These are phyloP conservation scores for Epinotia demarniana DNA, from an alignment of 2,888 invertebrate genomes.

Conservation along the genomic window DNA sequence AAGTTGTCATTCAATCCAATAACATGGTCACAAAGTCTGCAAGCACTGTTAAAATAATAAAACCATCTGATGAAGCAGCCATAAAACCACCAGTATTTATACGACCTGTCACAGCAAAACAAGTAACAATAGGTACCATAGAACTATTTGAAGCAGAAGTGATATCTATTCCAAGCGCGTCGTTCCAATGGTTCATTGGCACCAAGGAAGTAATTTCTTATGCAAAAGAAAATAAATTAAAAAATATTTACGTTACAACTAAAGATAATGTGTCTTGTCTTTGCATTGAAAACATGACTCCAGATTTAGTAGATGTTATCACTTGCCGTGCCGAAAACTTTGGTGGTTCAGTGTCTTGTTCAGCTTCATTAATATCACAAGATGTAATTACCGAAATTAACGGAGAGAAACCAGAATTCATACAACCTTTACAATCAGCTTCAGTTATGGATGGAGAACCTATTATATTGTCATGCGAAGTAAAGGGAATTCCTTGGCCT, in stretches of 20 bases:
- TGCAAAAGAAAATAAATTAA: conserved; percentile 85
- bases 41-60: conserved; percentile 91
- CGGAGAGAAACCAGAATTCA: conserved; percentile 88
- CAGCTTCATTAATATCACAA: conserved; percentile 88
- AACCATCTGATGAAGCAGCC: conserved; percentile 84
- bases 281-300: conserved; percentile 88
- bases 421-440: conserved; percentile 88
- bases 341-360: conserved; percentile 94
- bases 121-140: conserved; percentile 89
- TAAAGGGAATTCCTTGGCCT: conserved; percentile 91
- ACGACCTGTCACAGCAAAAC: conserved; percentile 88
- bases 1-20: conserved; percentile 91
- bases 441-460: conserved; percentile 96
- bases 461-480: conserved; percentile 89
- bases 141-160: conserved; percentile 92
- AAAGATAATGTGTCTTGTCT: conserved; percentile 92
- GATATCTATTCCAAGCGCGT: conserved; percentile 90
- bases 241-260: conserved; percentile 88
- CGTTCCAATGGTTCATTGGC: conserved; percentile 95
- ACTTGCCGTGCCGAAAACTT: conserved; percentile 96
- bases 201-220: conserved; percentile 87
- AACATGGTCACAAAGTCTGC: conserved; percentile 92
- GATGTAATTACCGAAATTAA: conserved; percentile 74
- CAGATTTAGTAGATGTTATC: conserved; percentile 89
- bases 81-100: conserved; percentile 90